Evolutionary conservation across 2,888 invertebrate genomes (phyloP).

Genomic region (Pomacea canaliculata): DNA sequence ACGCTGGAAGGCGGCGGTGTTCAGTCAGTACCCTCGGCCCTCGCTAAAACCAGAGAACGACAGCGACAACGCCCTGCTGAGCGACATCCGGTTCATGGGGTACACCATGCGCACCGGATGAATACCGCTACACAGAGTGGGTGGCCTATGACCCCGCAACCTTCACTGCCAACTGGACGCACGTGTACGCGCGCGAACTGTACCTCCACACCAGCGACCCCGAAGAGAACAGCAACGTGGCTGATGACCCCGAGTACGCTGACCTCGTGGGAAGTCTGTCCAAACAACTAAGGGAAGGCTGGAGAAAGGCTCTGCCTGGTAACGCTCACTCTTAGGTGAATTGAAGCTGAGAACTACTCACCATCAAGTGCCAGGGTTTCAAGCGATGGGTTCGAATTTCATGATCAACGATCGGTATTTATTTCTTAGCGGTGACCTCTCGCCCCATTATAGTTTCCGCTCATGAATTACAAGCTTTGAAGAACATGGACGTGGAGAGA

Average conservation of each 20-base stretch:
- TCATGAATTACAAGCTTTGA: too few species aligned
- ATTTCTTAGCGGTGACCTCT: too few species aligned
- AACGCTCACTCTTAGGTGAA: neutral
- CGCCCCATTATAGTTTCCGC: too few species aligned
- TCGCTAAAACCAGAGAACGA: conserved; percentile 74
- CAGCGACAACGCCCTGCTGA: conserved; percentile 83
- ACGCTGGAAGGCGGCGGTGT: conserved; percentile 73
- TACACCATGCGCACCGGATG: conserved; percentile 82
- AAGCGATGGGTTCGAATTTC: too few species aligned
- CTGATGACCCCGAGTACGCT: conserved; percentile 62
- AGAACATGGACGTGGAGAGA: too few species aligned
- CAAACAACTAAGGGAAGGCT: conserved; percentile 45
- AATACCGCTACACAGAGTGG: conserved; percentile 87
- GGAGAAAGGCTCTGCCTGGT: conserved; percentile 43
- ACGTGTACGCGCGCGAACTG: conserved; percentile 80
- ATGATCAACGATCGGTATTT: too few species aligned
- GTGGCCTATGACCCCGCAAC: conserved; percentile 77
- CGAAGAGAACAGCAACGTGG: conserved; percentile 81
- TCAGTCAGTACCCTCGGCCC: conserved; percentile 90
- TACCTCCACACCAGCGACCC: conserved; percentile 82
- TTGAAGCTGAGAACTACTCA: too few species aligned
- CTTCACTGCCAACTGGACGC: conserved; percentile 78
- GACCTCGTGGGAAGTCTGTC: conserved; percentile 44
- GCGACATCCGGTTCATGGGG: conserved; percentile 87
- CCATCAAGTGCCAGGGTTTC: too few species aligned